A percentile compares a stretch with the other conserved stretches of the same genome.
Conservation (phyloP, 2,113 vertebrate genomes). For the Bagarius yarrelli region DNA sequence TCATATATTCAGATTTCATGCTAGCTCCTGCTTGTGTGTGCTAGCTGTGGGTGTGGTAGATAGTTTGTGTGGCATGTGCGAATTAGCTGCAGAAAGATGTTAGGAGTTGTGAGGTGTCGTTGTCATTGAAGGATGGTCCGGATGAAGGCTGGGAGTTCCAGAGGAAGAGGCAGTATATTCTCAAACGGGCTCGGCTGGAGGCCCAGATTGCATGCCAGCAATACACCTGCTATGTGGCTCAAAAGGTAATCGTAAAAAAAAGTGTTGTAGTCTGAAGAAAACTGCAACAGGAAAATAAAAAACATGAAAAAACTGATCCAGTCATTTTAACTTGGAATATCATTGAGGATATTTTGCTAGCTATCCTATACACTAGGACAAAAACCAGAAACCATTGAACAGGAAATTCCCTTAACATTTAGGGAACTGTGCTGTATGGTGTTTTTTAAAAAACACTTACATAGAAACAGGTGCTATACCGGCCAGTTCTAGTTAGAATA, state of each 20-base stretch:
- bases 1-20: background rate
- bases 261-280: slow-evolving; percentile 27
- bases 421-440: too few species aligned
- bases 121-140: slow-evolving; percentile 64
- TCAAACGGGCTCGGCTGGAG: slow-evolving; percentile 71
- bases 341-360: too few species aligned
- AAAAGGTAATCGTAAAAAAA: slow-evolving; percentile 59
- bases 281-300: too few species aligned
- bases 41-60: background rate
- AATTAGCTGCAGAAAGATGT: slow-evolving; percentile 4
- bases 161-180: slow-evolving; percentile 75
- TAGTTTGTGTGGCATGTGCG: background rate
- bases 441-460: too few species aligned
- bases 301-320: too few species aligned
- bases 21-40: background rate
- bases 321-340: too few species aligned
- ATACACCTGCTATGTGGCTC: slow-evolving; percentile 70
- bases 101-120: slow-evolving; percentile 50
- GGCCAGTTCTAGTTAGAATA: too few species aligned
- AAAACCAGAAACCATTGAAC: too few species aligned
- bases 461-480: too few species aligned
- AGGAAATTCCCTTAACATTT: too few species aligned
- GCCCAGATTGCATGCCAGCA: slow-evolving; percentile 68
- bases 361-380: too few species aligned
- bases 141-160: slow-evolving; percentile 78